Base-by-base conservation (phyloP, 2,113 vertebrate genomes). In the Nesogale talazaci region DNA sequence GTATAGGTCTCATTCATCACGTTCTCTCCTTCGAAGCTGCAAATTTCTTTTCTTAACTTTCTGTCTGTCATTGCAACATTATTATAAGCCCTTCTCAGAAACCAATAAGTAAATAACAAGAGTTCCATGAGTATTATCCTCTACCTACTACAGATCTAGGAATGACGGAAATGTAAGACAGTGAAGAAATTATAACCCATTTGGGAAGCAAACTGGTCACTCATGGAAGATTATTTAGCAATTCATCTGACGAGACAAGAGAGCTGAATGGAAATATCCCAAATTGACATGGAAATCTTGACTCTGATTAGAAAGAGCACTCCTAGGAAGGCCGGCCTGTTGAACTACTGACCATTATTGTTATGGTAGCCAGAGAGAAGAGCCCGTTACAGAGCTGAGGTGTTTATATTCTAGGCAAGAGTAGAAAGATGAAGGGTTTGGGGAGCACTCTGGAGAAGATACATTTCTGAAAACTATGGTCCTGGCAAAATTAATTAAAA, bases 401-500 rank as follows among this genome's bases (percentile, higher is more conserved):
- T 80, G 15, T 3, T 31, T n/a, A 46, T 36, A 80, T 40, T 87
- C 34, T 69, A 92, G 72, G 69, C 46, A 84, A 20, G 59, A 36
- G 17, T 46, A 75, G 52, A 84, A 81, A 4, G 36, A 61, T 8
- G 81, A 63, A 79, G 56, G 77, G n/a, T 70, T 79, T 83, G 27
- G 3, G 22, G 31, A 34, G 19, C 67, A 17, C 56, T 89, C 57
- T 79, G 36, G 27, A 84, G 36, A 67, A 36, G 36, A 8, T 85
- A 23, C 69, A 3, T 70, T 94, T 85, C 72, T 59, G 57, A 93
- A 74, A 94, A 95, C 94, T 74, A 76, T 46, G 70, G 82, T 69
- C 57, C 34, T 95, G 40, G 11, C 9, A 65, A 67, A 74, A 67
- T 14, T 86, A 89, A 84, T 95, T 95, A 89, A 75, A 89, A 72